phyloP scores from a whole-genome alignment of 2,113 vertebrate genomes.

The Plotosus lineatus region DNA sequence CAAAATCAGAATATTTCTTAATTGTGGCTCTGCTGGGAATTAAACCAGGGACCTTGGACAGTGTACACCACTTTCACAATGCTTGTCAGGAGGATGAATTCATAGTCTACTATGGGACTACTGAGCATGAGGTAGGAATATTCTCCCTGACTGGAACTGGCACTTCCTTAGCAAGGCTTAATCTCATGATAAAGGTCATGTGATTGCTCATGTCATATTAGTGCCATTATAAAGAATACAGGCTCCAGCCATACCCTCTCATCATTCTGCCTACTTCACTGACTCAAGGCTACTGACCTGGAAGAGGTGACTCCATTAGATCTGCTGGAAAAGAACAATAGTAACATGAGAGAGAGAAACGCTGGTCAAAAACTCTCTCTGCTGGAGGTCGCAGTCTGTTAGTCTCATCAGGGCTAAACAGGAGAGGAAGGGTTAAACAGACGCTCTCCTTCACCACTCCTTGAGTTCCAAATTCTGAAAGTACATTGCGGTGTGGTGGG shows the following conservation, averaged over 20 bases:
- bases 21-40: not conserved
- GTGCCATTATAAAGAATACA: not conserved
- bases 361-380: not conserved
- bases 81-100: not conserved
- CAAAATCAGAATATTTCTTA: not conserved
- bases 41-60: too few species aligned
- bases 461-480: constrained; percentile 2
- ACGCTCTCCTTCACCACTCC: not conserved
- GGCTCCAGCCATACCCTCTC: not conserved
- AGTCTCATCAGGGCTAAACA: constrained; percentile 15
- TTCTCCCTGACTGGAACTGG: not conserved
- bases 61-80: too few species aligned
- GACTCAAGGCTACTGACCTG: constrained; percentile 52
- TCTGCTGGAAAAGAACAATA: constrained; percentile 41
- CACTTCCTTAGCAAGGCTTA: not conserved
- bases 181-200: not conserved
- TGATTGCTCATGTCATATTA: not conserved
- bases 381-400: constrained; percentile 20
- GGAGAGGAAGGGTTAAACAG: constrained; percentile 24
- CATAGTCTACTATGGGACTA: not conserved
- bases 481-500: not conserved
- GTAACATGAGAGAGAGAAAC: constrained; percentile 5
- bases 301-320: constrained; percentile 47
- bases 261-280: constrained; percentile 5
- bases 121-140: not conserved